These are phyloP conservation scores for Sarcophilus harrisii DNA, from an alignment of 2,797 vertebrate species.

Conservation along the genomic window DNA sequence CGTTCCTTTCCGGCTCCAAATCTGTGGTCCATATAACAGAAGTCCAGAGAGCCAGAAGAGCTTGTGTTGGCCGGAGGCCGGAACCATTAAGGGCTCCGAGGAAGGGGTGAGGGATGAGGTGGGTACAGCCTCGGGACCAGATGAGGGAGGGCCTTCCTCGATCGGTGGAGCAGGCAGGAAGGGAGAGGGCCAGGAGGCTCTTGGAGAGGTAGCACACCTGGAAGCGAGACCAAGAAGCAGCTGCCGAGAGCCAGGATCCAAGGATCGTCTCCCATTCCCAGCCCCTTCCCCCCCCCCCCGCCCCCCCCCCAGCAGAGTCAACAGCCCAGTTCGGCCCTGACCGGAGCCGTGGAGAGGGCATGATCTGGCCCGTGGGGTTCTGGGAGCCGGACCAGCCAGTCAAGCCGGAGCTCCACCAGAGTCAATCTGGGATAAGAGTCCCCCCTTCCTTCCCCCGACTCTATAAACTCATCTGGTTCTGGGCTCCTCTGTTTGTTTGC, in stretches of 20 bases:
- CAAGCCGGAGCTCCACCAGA: not conserved
- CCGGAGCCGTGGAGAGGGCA: not conserved
- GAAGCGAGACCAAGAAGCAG: not conserved
- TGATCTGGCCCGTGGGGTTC: not conserved
- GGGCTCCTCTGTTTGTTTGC: not conserved
- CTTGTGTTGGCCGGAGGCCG: not conserved
- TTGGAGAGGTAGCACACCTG: not conserved
- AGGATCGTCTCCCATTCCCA: not conserved
- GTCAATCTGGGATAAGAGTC: not conserved
- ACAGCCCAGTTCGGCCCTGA: not conserved
- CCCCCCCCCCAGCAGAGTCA: not conserved
- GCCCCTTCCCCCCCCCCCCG: not conserved
- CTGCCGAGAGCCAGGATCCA: not conserved
- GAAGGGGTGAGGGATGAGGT: not conserved
- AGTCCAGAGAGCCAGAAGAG: not conserved
- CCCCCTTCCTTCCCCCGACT: not conserved
- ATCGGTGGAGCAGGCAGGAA: not conserved
- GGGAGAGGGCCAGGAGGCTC: not conserved
- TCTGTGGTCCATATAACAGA: not conserved
- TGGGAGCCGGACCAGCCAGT: not conserved
- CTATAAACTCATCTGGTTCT: constrained; percentile 10
- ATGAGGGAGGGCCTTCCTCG: not conserved
- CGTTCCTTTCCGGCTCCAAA: not conserved
- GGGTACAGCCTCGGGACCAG: not conserved
- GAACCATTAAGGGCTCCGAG: not conserved